phyloP scores from a whole-genome alignment of 2,888 invertebrate species.

The Lutraria lutraria region DNA sequence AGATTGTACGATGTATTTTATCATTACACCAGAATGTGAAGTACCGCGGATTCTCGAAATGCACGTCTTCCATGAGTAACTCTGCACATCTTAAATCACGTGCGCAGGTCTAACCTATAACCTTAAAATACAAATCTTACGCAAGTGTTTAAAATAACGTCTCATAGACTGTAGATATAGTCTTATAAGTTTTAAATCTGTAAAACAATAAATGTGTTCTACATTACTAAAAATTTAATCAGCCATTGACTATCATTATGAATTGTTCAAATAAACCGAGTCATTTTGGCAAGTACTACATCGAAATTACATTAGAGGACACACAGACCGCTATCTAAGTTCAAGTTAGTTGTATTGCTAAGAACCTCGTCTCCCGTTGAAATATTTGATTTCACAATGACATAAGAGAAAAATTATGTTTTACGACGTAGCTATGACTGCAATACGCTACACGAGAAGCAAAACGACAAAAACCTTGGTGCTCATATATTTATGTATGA shows the following conservation, averaged over 20 bases:
- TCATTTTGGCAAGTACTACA: conserved; percentile 7
- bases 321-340: neutral
- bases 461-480: neutral
- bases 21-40: conserved; percentile 7
- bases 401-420: neutral
- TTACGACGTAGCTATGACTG: neutral
- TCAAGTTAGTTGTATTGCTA: neutral
- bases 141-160: neutral
- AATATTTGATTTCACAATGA: neutral
- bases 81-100: neutral
- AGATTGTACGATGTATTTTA: neutral
- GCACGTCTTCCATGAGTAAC: neutral
- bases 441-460: neutral
- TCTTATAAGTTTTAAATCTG: neutral
- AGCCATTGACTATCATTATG: conserved; percentile 5
- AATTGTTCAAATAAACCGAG: conserved; percentile 11
- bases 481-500: no score
- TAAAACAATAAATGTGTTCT: neutral
- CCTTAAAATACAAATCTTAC: neutral
- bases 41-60: neutral
- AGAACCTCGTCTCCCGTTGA: neutral
- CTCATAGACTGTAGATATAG: neutral
- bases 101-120: neutral
- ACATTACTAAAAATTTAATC: neutral
- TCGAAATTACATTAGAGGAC: neutral